These are phyloP conservation scores for Suncus etruscus DNA, from an alignment of 2,113 vertebrate species.

Conservation along the genomic window DNA sequence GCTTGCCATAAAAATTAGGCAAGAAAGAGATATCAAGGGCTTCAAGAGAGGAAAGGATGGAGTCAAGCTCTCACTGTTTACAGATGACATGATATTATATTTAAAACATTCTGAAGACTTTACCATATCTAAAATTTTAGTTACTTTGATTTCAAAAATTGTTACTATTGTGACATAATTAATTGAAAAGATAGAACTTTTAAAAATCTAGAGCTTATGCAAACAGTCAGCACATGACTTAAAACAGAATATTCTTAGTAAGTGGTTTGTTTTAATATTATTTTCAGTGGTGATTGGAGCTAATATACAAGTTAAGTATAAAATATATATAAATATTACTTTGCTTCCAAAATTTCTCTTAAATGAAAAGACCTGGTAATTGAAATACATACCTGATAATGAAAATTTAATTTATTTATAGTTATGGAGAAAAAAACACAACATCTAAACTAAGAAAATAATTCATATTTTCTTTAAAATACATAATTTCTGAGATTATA, in stretches of 20 bases:
- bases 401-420: slow-evolving; percentile 69
- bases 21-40: too few relatives aligned
- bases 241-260: neutral
- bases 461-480: slow-evolving; percentile 81
- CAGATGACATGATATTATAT: too few relatives aligned
- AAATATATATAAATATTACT: neutral
- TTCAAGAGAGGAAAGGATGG: too few relatives aligned
- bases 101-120: too few relatives aligned
- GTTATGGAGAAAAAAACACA: slow-evolving; percentile 43
- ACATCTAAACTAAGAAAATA: slow-evolving; percentile 80
- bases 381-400: slow-evolving; percentile 11
- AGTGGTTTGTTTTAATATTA: slow-evolving; percentile 1
- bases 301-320: neutral
- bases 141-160: neutral
- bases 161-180: neutral
- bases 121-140: too few relatives aligned
- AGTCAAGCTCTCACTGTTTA: too few relatives aligned
- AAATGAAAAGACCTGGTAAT: slow-evolving; percentile 7
- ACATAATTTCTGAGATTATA: slow-evolving; percentile 79
- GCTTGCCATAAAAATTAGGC: too few relatives aligned
- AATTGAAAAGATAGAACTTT: neutral
- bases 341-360: neutral
- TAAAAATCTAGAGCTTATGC: neutral
- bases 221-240: neutral
- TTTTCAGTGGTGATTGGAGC: neutral